Base-by-base conservation (phyloP, 1,140 invertebrate genomes). In the Drosophila bipectinata region DNA sequence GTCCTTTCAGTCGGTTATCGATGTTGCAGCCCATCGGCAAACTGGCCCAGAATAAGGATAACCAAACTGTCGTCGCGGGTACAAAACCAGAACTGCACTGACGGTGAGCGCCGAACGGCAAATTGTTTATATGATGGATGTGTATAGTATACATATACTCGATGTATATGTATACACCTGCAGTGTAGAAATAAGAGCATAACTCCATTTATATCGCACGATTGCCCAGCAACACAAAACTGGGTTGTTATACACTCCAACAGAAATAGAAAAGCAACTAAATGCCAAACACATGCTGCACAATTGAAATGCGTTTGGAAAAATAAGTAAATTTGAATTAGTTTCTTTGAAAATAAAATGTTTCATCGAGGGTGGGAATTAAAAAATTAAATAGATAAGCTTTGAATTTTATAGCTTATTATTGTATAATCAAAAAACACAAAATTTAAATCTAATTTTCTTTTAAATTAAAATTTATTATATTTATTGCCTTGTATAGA, bases 51-150 rank as follows among this genome's bases (percentile, higher is more conserved):
- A 34, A 61, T 57, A 75, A 60, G 72, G 41, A 59, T 62, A 68
- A 45, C 56, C 37, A 53, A 72, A 54, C 55, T 55, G 59, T 71
- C 74, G 66, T 71, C 54, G 62, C 52, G 37, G 37, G 28, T 8
- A 32, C 26, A 45, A 72, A 59, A 59, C 32, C 37, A 62, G 68
- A 78, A 80, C 48, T 59, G 44, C 72, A 55, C 44, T 15, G 60
- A 56, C 21, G 72, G 67, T 59, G 81, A 81, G 44, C 56, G 61
- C 44, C 54, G 41, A 61, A 56, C 56, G 67, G 60, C 41, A 77
- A 81, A 81, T 81, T 68, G 78, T 81, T 81, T 80, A 81, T 59
- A 73, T 81, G 78, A 77, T 81, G 68, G 78, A 81, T 81, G 45
- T 68, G 49, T 41, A 14, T 47, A 41, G 49, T 41, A 14, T 47